phyloP scores from a whole-genome alignment of 2,113 vertebrate genomes.

The Eclectus roratus region DNA sequence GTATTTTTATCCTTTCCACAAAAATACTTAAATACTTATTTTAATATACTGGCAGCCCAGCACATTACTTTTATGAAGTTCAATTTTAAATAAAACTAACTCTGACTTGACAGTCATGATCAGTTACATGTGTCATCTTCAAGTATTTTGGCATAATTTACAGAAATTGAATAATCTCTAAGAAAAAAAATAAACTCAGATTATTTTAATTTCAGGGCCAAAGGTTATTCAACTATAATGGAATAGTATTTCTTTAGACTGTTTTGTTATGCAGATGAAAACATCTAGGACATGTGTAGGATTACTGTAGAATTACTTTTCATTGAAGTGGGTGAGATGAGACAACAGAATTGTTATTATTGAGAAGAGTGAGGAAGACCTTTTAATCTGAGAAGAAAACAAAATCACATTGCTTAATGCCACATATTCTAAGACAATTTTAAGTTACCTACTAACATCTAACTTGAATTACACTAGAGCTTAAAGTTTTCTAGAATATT shows the following conservation, averaged over 20 bases:
- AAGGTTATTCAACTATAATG: background rate
- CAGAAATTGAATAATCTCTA: background rate
- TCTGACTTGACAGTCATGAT: background rate
- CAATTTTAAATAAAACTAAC: background rate
- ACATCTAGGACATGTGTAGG: background rate
- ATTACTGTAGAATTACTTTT: background rate
- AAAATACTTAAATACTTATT: background rate
- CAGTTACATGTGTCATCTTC: background rate
- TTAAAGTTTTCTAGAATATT: background rate
- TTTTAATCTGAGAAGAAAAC: background rate
- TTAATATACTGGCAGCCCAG: background rate
- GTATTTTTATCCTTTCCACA: background rate
- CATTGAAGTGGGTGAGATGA: background rate
- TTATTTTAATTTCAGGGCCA: background rate
- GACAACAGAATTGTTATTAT: background rate
- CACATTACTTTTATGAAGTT: background rate
- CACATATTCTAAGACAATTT: background rate
- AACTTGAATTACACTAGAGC: background rate
- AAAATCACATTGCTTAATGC: background rate
- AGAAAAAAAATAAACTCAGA: background rate
- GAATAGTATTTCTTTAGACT: background rate
- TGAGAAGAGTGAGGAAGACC: background rate
- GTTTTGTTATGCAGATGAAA: background rate
- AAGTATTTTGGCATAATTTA: background rate
- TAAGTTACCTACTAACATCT: background rate